phyloP scores from a whole-genome alignment of 2,888 invertebrate species.

The Eupithecia dodoneata region DNA sequence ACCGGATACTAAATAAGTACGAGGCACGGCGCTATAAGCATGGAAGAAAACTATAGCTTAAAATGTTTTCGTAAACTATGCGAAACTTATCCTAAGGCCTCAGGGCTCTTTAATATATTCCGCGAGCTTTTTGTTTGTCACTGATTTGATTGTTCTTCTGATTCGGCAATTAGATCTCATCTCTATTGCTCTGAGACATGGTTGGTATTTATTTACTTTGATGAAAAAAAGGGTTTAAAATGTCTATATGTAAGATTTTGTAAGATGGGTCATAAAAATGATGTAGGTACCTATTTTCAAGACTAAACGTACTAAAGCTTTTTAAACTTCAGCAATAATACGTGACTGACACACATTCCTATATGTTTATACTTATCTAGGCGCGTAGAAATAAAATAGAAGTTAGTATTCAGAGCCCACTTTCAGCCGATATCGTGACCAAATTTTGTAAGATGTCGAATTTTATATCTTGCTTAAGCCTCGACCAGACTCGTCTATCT shows the following conservation, averaged over 20 bases:
- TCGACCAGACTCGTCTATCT: constrained; percentile 64
- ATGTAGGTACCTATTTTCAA: no score
- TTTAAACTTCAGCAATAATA: background rate
- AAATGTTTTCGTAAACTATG: background rate
- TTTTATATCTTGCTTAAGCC: constrained; percentile 58
- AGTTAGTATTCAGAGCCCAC: constrained; percentile 36
- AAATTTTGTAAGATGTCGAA: constrained; percentile 54
- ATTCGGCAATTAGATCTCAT: constrained; percentile 21
- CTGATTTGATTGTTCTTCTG: constrained; percentile 45
- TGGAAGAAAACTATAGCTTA: background rate
- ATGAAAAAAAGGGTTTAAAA: background rate
- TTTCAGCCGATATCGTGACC: constrained; percentile 43
- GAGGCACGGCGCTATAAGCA: background rate
- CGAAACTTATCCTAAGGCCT: background rate
- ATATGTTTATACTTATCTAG: constrained; percentile 15
- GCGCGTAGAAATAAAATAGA: constrained; percentile 35
- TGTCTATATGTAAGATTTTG: no score
- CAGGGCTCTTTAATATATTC: constrained; percentile 36
- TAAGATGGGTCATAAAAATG: no score
- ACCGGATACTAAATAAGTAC: no score
- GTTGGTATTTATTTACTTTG: background rate
- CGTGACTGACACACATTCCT: background rate
- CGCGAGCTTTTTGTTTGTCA: constrained; percentile 41
- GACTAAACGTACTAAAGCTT: no score
- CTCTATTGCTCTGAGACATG: constrained; percentile 6